Conservation (phyloP, 2,113 vertebrate species). For the Baryphthengus martii region DNA sequence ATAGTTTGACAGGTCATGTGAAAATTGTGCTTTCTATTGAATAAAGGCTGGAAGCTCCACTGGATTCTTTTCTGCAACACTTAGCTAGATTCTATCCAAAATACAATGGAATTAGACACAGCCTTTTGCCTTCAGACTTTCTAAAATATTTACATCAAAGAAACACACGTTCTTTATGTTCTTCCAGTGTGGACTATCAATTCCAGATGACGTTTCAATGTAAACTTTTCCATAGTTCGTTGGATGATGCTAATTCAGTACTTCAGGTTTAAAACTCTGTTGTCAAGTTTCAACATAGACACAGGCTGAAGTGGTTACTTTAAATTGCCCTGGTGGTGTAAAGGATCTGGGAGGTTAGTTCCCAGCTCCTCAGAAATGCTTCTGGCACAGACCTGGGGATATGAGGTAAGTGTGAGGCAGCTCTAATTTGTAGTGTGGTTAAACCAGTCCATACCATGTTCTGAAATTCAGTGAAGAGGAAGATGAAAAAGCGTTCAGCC, state of each 20-base stretch:
- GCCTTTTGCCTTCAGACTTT: constrained; percentile 27
- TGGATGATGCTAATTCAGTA: not conserved
- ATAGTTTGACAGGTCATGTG: not conserved
- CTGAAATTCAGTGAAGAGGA: not conserved
- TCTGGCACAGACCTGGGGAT: not conserved
- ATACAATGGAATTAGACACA: not conserved
- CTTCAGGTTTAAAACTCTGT: not conserved
- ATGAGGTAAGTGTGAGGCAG: not conserved
- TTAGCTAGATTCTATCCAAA: constrained; percentile 12
- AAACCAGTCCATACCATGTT: not conserved
- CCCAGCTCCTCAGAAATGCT: not conserved
- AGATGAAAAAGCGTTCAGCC: not conserved
- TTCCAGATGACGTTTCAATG: constrained; percentile 28
- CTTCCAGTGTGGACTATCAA: constrained; percentile 1
- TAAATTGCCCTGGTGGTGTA: not conserved
- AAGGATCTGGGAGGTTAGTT: not conserved
- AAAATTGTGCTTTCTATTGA: constrained; percentile 3
- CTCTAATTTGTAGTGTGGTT: not conserved
- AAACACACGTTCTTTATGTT: not conserved
- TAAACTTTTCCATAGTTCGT: not conserved
- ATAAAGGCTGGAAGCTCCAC: not conserved
- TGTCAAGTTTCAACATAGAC: not conserved
- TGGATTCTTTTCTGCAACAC: not conserved
- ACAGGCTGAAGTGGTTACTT: not conserved
- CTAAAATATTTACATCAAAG: constrained; percentile 21